Evolutionary conservation across 2,113 vertebrate species (phyloP).

Genomic region (Charadrius vociferus): DNA sequence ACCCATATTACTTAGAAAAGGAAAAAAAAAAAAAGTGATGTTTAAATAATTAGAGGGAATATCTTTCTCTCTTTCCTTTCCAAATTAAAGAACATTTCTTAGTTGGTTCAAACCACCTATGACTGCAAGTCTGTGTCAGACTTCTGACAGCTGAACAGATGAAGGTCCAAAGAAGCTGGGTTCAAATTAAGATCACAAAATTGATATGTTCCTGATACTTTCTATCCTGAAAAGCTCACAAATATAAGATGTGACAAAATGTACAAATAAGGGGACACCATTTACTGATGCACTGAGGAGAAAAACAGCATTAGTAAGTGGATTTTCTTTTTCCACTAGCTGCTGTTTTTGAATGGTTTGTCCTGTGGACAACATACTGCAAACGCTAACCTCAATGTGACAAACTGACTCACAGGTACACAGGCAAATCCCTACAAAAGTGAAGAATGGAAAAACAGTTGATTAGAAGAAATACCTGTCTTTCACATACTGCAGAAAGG

Average conservation of each 20-base stretch:
- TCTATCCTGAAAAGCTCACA: neutral
- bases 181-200: neutral
- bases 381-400: neutral
- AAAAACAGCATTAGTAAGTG: neutral
- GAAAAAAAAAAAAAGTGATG: no score
- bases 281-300: neutral
- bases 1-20: neutral
- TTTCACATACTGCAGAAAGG: neutral
- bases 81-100: neutral
- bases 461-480: neutral
- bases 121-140: neutral
- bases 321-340: neutral
- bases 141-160: neutral
- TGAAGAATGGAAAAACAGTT: neutral
- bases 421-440: neutral
- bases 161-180: neutral
- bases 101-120: neutral
- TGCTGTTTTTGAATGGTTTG: neutral
- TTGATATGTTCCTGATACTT: neutral
- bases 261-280: neutral
- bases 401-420: neutral
- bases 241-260: neutral
- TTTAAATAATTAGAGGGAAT: neutral
- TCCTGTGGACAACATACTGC: neutral
- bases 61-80: neutral